Conservation (phyloP, 1,140 invertebrate genomes). For the Ganaspis sp. region DNA sequence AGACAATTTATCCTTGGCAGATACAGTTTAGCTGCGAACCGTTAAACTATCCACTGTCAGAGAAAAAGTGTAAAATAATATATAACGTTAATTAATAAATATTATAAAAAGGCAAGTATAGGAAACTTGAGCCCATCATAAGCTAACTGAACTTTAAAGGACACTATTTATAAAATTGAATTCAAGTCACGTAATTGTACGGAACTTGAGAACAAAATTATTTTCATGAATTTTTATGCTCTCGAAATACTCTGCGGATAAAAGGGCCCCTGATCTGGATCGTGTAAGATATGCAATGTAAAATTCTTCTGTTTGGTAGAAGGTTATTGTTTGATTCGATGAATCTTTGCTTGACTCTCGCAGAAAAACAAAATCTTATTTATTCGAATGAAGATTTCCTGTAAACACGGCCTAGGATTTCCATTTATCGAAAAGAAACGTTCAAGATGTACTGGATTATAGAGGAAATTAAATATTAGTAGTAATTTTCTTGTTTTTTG, state of each 20-base stretch:
- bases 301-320: slow-evolving; percentile 23
- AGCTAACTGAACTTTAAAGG: slow-evolving; percentile 59
- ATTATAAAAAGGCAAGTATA: slow-evolving; percentile 59
- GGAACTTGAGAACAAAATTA: slow-evolving; percentile 46
- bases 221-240: slow-evolving; percentile 42
- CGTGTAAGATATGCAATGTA: slow-evolving; percentile 16
- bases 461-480: slow-evolving; percentile 46
- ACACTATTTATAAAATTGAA: slow-evolving; percentile 63
- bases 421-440: background rate
- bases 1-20: slow-evolving; percentile 6
- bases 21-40: slow-evolving; percentile 41
- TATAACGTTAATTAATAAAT: slow-evolving; percentile 68
- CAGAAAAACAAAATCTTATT: background rate
- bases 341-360: slow-evolving; percentile 17
- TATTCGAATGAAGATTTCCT: background rate
- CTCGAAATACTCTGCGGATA: slow-evolving; percentile 16
- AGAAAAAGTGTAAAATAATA: slow-evolving; percentile 69
- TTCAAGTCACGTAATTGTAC: slow-evolving; percentile 53
- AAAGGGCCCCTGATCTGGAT: background rate
- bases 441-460: slow-evolving; percentile 52
- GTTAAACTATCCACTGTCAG: slow-evolving; percentile 56
- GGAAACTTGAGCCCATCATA: slow-evolving; percentile 64
- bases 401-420: slow-evolving; percentile 23
- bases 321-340: slow-evolving; percentile 20
- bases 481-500: slow-evolving; percentile 41